Base-by-base conservation (phyloP, 1,140 invertebrate species). In the Bicyclus anynana region DNA sequence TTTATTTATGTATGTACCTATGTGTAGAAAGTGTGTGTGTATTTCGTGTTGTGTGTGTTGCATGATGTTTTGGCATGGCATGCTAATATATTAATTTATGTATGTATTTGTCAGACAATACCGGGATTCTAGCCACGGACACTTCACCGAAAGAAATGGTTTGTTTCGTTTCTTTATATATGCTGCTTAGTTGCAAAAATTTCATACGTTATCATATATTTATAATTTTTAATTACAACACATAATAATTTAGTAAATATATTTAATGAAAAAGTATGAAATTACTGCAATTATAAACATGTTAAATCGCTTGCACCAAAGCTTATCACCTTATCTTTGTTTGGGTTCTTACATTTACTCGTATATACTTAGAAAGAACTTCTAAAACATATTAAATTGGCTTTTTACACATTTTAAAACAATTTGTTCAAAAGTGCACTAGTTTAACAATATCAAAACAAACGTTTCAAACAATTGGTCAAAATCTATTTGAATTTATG, bases 21-120 rank as follows among this genome's bases (percentile, higher is more conserved):
- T n/a, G n/a, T n/a, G n/a, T n/a, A n/a, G n/a, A n/a, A n/a, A n/a
- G n/a, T n/a, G n/a, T n/a, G n/a, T n/a, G n/a, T 59, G 23, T 59
- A 53, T 27, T 18, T 20, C 53, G 20, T 38, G 9, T 67, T 60
- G n/a, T 63, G 69, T 74, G 70, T 80, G 71, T 73, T 77, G 82
- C 80, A 87, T 83, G 80, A 79, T 77, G 58, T 71, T 75, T 67
- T 61, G 66, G 84, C 84, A 87, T 87, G 83, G 84, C 84, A 87
- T 87, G 84, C 73, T 85, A 85, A 85, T 74, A 61, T 82, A 74
- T 69, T 77, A 64, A 67, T 74, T 79, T 84, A 69, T 87, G 71
- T 84, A 80, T 86, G 71, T 84, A 80, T 86, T 87, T 88, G 77
- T 86, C 83, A 88, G 85, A 84, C 80, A 67, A 85, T 88, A 81